Evolutionary conservation across 2,888 invertebrate species (phyloP).

Genomic region (Idaea biselata): DNA sequence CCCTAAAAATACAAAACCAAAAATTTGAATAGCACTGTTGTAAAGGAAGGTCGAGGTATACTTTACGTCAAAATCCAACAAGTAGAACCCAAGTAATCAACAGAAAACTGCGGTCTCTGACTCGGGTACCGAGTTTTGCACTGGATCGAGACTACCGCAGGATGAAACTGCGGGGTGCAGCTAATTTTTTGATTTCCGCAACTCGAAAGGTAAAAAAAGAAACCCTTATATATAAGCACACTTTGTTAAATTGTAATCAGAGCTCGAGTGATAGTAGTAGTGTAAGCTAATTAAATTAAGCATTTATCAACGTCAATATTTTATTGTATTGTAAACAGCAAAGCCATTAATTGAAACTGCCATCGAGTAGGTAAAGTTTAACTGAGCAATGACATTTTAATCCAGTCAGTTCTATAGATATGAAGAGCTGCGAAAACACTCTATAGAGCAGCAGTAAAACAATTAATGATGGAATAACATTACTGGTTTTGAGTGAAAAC

Average conservation of each 20-base stretch:
- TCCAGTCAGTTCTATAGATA: conserved; percentile 15
- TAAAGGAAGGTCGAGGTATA: no score
- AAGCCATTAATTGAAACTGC: conserved; percentile 12
- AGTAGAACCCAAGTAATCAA: no score
- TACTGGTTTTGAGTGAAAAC: conserved; percentile 23
- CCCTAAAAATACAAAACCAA: no score
- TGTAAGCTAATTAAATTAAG: not conserved
- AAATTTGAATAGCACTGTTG: no score
- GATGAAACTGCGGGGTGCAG: no score
- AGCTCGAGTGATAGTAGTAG: not conserved
- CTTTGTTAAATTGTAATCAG: not conserved
- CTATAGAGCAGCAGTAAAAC: conserved; percentile 4
- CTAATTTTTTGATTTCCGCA: not conserved
- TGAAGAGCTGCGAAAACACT: not conserved
- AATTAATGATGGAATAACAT: not conserved
- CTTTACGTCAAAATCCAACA: no score
- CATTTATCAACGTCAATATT: not conserved
- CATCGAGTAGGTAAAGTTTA: conserved; percentile 16
- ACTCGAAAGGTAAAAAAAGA: no score
- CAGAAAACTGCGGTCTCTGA: no score
- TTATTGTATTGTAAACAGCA: not conserved
- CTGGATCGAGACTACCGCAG: no score
- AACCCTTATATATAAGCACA: no score
- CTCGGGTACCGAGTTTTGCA: no score
- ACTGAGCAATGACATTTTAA: conserved; percentile 18